Conservation (phyloP, 2,888 invertebrate species). For the Agriopis leucophaearia region DNA sequence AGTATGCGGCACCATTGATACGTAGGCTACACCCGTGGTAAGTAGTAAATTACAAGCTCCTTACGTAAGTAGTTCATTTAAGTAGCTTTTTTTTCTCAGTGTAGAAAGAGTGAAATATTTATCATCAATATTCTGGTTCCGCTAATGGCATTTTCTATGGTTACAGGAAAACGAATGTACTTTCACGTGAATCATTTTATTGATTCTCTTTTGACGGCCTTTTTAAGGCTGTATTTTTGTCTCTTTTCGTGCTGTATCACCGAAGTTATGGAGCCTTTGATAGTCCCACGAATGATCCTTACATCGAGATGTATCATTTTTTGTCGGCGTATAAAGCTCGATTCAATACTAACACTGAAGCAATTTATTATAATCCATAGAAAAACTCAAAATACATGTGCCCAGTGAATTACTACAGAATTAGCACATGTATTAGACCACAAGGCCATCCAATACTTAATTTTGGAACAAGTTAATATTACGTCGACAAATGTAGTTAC, state of each 20-base stretch:
- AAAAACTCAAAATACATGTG: no score
- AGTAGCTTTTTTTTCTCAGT: no score
- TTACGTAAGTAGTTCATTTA: no score
- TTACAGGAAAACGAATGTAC: conserved; percentile 6
- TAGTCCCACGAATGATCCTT: conserved; percentile 18
- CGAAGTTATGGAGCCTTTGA: background rate
- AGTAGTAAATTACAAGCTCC: no score
- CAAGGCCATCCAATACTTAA: background rate
- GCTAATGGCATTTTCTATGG: background rate
- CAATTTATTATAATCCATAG: no score
- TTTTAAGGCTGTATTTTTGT: conserved; percentile 3
- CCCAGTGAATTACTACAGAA: no score
- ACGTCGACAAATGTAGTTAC: no score
- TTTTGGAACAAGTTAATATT: background rate
- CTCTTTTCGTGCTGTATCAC: conserved; percentile 1
- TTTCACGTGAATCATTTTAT: conserved; percentile 16
- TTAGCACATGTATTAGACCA: background rate
- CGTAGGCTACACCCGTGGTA: no score
- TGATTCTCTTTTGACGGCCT: conserved; percentile 7
- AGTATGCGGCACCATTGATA: no score
- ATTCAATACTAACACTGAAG: background rate
- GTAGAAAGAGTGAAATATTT: no score
- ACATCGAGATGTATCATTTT: conserved; percentile 5
- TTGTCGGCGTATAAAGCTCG: conserved; percentile 10
- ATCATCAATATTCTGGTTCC: background rate